These are phyloP conservation scores for Anomalospiza imberbis DNA, from an alignment of 2,797 vertebrate species.

Conservation along the genomic window DNA sequence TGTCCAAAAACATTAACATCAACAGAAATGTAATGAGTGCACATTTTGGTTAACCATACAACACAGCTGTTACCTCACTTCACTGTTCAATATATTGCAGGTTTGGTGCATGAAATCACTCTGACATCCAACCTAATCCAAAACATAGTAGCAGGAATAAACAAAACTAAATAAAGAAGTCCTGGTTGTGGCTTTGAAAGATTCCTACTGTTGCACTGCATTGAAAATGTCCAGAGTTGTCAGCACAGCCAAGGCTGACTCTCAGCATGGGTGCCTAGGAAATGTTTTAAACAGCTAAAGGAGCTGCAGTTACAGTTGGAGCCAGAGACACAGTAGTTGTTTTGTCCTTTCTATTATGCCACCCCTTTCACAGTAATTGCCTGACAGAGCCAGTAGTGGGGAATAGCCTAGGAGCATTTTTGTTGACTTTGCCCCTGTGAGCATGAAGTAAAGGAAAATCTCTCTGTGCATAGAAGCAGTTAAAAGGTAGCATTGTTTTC, in stretches of 20 bases:
- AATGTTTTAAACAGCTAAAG: neutral
- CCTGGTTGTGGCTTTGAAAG: neutral
- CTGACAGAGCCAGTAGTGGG: neutral
- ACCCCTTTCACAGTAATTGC: neutral
- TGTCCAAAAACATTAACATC: conserved; percentile 9
- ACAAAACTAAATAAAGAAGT: conserved; percentile 26
- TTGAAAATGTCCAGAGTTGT: conserved; percentile 1
- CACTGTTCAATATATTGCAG: neutral
- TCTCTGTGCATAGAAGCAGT: neutral
- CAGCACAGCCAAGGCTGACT: neutral
- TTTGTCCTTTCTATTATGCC: conserved; percentile 32
- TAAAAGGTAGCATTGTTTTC: conserved; percentile 9
- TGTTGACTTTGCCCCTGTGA: conserved; percentile 3
- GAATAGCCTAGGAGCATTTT: neutral
- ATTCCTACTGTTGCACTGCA: neutral
- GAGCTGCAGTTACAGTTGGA: neutral
- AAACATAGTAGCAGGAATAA: conserved; percentile 23
- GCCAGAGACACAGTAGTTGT: conserved; percentile 15
- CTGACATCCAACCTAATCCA: conserved; percentile 37
- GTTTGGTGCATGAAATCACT: conserved; percentile 24
- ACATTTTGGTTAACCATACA: conserved; percentile 22
- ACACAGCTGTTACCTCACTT: neutral
- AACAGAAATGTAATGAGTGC: conserved; percentile 1
- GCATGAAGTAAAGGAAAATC: neutral
- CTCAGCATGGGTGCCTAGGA: neutral